Conservation (phyloP, 53 echinoderm and acorn worm species). For the Paracentrotus lividus region DNA sequence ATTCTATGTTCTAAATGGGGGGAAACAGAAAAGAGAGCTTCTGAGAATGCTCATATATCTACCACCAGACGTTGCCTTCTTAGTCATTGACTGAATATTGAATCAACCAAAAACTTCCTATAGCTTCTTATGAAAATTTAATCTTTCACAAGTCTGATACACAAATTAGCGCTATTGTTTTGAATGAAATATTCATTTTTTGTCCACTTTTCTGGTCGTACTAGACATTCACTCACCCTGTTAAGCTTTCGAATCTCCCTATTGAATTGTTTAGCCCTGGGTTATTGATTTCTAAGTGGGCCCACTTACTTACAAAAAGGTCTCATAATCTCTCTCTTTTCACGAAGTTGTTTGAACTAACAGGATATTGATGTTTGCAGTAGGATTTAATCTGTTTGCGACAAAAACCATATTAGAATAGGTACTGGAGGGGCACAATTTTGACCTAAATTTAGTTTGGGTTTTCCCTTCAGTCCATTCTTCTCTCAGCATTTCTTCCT, state of each 20-base stretch:
- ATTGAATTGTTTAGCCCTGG: not conserved
- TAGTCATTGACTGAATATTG: not conserved
- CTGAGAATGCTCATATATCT: not conserved
- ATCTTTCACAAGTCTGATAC: not conserved
- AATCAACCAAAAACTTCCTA: not conserved
- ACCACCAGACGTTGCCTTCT: not conserved
- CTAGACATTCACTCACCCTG: not conserved
- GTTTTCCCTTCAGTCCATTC: conserved; percentile 3
- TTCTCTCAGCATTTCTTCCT: not conserved
- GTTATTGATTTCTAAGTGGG: conserved; percentile 68
- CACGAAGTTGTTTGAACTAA: conserved; percentile 60
- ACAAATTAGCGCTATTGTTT: not conserved
- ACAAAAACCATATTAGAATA: conserved; percentile 29
- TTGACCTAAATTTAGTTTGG: conserved; percentile 10
- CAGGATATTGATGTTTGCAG: conserved; percentile 59
- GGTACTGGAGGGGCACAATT: conserved; percentile 23
- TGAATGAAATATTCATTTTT: not conserved
- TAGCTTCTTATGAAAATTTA: not conserved
- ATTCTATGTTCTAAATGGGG: not conserved
- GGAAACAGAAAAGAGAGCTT: not conserved
- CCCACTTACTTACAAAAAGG: conserved; percentile 46
- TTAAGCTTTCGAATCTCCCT: not conserved
- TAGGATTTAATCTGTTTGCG: conserved; percentile 53
- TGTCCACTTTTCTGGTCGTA: not conserved
- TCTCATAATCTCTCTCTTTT: conserved; percentile 43